Evolutionary conservation across 2,797 vertebrate species (phyloP).

Genomic region (Bradypodion ventrale): DNA sequence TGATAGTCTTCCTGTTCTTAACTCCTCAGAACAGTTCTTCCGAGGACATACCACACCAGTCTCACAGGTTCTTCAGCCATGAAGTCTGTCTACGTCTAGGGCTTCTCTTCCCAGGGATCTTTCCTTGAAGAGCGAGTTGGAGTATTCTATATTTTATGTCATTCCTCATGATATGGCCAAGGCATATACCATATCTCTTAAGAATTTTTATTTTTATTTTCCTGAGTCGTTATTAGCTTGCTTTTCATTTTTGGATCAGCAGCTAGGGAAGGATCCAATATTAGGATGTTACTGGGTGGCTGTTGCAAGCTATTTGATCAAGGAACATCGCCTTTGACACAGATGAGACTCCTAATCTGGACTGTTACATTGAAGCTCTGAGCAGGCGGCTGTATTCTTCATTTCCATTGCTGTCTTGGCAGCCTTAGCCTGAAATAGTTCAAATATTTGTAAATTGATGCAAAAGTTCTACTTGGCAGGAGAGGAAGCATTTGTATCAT

Average conservation of each 20-base stretch:
- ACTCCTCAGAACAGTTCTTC: no score
- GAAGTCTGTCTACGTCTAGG: no score
- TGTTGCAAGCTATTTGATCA: background rate
- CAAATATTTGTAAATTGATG: background rate
- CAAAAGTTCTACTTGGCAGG: background rate
- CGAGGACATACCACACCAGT: no score
- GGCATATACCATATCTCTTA: no score
- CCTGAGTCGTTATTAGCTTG: constrained; percentile 3
- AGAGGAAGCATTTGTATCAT: background rate
- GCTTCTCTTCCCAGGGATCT: no score
- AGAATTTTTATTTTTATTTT: background rate
- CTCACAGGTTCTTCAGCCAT: no score
- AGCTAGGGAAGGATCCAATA: background rate
- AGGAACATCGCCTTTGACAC: constrained; percentile 6
- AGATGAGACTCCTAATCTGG: background rate
- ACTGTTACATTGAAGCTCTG: background rate
- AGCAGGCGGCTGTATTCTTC: background rate
- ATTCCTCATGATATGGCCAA: no score
- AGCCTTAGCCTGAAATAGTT: background rate
- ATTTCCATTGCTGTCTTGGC: background rate
- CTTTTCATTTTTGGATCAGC: background rate
- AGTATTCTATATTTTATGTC: no score
- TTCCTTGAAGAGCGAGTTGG: no score
- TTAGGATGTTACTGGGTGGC: background rate
- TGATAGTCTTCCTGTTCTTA: no score